phyloP scores from a whole-genome alignment of 2,888 invertebrate genomes.

The Dermolepida albohirtum region DNA sequence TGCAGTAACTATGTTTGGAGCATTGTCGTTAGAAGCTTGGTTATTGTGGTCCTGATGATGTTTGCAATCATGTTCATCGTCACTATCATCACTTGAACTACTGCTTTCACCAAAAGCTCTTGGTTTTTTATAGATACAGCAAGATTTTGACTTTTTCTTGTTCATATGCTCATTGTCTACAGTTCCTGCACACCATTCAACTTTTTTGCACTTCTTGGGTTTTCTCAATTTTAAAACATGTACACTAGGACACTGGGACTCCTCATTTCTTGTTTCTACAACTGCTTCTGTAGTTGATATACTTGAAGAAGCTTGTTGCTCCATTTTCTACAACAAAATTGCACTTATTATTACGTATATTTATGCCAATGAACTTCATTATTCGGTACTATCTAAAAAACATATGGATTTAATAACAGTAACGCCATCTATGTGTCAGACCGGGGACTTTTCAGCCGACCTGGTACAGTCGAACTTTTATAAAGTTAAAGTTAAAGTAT shows the following conservation, averaged over 20 bases:
- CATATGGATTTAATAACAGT: too few species aligned
- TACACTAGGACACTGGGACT: slow-evolving; percentile 63
- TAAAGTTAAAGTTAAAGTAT: too few species aligned
- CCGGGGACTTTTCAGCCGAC: too few species aligned
- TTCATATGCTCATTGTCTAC: slow-evolving; percentile 96
- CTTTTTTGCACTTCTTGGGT: slow-evolving; percentile 80
- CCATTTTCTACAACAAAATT: too few species aligned
- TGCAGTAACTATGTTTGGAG: too few species aligned
- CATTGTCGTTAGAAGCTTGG: too few species aligned
- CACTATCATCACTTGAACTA: slow-evolving; percentile 83
- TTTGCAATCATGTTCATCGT: slow-evolving; percentile 88
- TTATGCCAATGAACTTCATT: too few species aligned
- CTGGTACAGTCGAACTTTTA: too few species aligned
- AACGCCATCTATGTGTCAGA: too few species aligned
- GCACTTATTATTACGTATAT: too few species aligned
- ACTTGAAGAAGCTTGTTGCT: too few species aligned
- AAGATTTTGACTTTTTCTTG: slow-evolving; percentile 97
- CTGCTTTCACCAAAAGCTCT: slow-evolving; percentile 84
- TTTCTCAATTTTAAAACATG: slow-evolving; percentile 75
- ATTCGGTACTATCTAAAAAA: too few species aligned
- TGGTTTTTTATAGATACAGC: slow-evolving; percentile 95
- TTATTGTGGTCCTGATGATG: slow-evolving; percentile 75
- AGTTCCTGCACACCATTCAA: slow-evolving; percentile 90
- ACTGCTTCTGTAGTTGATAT: neutral
- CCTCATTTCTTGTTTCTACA: neutral